A percentile compares a stretch with the other conserved stretches of the same genome.
phyloP scores from a whole-genome alignment of 2,113 vertebrate species.

The Bubalus kerabau region DNA sequence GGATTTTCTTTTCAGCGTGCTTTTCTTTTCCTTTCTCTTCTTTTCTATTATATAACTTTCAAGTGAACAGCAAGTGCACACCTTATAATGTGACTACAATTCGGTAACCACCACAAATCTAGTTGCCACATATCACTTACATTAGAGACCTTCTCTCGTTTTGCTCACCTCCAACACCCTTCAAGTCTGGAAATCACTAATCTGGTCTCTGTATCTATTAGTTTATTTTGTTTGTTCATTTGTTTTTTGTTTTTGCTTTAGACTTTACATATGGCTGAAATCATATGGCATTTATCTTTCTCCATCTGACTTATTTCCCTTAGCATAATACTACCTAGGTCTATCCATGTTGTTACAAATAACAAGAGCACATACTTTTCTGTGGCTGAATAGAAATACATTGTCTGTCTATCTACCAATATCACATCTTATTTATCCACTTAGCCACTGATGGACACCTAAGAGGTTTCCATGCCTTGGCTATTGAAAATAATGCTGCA shows the following conservation, averaged over 20 bases:
- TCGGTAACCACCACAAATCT: background rate
- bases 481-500: background rate
- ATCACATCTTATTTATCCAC: background rate
- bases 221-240: background rate
- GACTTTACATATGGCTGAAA: background rate
- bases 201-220: background rate
- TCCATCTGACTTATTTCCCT: background rate
- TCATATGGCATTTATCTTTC: background rate
- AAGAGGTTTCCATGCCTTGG: background rate
- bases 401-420: background rate
- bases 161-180: background rate
- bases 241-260: background rate
- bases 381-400: background rate
- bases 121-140: background rate
- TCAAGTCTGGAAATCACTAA: background rate
- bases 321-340: background rate
- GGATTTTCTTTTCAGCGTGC: background rate
- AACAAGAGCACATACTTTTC: background rate
- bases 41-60: background rate
- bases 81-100: background rate
- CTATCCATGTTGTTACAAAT: background rate
- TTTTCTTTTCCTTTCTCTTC: background rate
- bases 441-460: background rate
- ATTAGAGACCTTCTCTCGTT: background rate
- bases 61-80: background rate